Base-by-base conservation (phyloP, 2,888 invertebrate species). In the Lobophora halterata region DNA sequence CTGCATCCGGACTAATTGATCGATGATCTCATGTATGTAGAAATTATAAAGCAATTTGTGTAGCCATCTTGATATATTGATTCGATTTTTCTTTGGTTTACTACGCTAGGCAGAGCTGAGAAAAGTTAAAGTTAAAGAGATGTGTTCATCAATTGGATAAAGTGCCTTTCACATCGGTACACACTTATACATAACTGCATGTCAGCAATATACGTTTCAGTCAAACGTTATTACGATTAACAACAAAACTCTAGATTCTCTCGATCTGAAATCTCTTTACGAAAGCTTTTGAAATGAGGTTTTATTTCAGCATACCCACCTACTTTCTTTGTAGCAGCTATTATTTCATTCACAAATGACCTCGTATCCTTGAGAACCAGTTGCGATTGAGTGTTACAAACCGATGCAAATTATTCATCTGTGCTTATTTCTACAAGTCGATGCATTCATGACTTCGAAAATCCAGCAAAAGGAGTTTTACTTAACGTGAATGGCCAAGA, bases 291-390 rank as follows among this genome's bases (percentile, higher is more conserved):
- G n/a, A n/a, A n/a, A n/a, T n/a, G n/a, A n/a, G n/a, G n/a, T n/a
- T n/a, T n/a, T n/a, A n/a, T n/a, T n/a, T n/a, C n/a, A n/a, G n/a
- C n/a, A n/a, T n/a, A n/a, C n/a, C n/a, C n/a, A n/a, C n/a, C n/a
- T n/a, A n/a, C n/a, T n/a, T n/a, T 24, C 13, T 24, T 24, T 7
- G 13, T 11, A 4, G n/a, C 17, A 30, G 20, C 30, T 30, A 11
- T 25, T 5, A n/a, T 74, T 82, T 81, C 79, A 82, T 82, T 85
- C 77, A 82, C 70, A 62, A 58, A 50, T 81, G 82, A 81, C 66
- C 63, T 54, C 46, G 71, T 71, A 79, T 79, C 81, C 81, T 81
- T 80, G 79, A 74, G 68, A 80, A 76, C 76, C 66, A 70, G 78
- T 72, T 65, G 61, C 64, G 54, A 64, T 67, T 71, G 58, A 68